Evolutionary conservation across 2,888 invertebrate species (phyloP).

Genomic region (Drosophila ustulata): DNA sequence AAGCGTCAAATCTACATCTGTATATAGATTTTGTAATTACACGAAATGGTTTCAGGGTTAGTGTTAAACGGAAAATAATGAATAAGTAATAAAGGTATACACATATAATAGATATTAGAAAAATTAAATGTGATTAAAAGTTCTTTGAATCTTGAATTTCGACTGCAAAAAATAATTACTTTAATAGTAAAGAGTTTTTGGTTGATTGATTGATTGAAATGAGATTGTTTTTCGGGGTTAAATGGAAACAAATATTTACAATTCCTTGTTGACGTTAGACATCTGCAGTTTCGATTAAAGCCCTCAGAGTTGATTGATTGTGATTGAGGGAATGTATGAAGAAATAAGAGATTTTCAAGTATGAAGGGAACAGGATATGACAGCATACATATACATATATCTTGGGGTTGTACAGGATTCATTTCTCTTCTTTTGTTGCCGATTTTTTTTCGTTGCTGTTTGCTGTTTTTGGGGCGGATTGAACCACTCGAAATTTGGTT

Average conservation of each 20-base stretch:
- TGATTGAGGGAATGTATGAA: neutral
- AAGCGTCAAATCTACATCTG: conserved; percentile 5
- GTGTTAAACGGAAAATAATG: too few species aligned
- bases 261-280: neutral
- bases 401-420: conserved; percentile 12
- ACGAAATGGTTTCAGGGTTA: too few species aligned
- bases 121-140: neutral
- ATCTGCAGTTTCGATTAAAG: neutral
- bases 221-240: neutral
- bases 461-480: conserved; percentile 35
- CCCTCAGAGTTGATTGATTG: neutral
- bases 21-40: neutral
- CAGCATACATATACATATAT: neutral
- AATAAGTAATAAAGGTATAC: too few species aligned
- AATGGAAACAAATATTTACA: neutral
- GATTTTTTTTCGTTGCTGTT: neutral
- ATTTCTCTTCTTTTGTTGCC: neutral
- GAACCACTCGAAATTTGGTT: conserved; percentile 32
- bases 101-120: neutral
- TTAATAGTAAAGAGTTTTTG: neutral
- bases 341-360: neutral
- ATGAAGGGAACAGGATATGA: conserved; percentile 16
- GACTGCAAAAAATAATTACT: neutral
- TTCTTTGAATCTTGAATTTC: neutral
- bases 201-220: neutral